phyloP scores from a whole-genome alignment of 2,113 vertebrate genomes.

The Clinocottus analis region DNA sequence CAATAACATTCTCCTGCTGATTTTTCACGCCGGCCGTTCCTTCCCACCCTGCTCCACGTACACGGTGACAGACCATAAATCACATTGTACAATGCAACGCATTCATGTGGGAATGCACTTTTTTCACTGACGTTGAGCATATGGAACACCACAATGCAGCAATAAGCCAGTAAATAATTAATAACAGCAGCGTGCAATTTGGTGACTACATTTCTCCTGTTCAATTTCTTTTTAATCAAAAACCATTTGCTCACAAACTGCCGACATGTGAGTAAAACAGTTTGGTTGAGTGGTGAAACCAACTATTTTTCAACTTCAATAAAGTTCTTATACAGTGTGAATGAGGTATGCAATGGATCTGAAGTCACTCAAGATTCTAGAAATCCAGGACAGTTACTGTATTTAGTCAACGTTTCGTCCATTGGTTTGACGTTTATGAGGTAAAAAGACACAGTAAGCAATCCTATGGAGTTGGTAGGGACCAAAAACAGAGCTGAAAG shows the following conservation, averaged over 20 bases:
- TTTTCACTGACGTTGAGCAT: conserved; percentile 26
- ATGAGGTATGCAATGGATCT: neutral
- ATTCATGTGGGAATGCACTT: conserved; percentile 44
- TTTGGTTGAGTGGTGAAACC: neutral
- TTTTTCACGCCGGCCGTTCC: conserved; percentile 20
- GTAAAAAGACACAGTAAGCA: neutral
- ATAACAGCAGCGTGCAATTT: neutral
- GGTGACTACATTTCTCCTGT: neutral
- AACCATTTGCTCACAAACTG: neutral
- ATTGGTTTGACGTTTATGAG: neutral
- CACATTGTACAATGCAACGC: conserved; percentile 38
- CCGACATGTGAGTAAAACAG: neutral
- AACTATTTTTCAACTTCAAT: neutral
- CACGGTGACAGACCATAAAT: conserved; percentile 62
- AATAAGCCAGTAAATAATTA: conserved; percentile 7
- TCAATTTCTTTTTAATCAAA: neutral
- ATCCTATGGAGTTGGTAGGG: neutral
- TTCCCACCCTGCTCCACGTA: conserved; percentile 54
- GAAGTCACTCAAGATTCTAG: neutral
- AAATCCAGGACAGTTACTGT: neutral
- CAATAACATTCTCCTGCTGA: conserved; percentile 37
- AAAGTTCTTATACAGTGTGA: neutral
- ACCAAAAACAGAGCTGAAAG: neutral
- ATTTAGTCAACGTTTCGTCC: neutral
- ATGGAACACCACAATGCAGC: conserved; percentile 25